These are phyloP conservation scores for Drosophila lowei DNA, from an alignment of 1,140 invertebrate species.

Conservation along the genomic window DNA sequence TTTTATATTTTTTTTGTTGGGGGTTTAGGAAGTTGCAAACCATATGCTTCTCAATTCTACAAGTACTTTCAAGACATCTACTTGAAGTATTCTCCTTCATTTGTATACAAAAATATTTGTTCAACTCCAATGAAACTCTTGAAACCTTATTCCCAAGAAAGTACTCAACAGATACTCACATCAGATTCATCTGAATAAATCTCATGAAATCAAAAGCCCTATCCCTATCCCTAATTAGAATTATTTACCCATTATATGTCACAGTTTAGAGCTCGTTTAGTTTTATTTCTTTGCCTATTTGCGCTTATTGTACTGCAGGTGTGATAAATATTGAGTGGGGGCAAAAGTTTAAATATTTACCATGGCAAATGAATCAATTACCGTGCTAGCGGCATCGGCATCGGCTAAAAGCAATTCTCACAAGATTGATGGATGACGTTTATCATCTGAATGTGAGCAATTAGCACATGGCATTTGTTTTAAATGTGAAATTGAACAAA, in stretches of 20 bases:
- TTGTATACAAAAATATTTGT: no score
- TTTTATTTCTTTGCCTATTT: conserved; percentile 14
- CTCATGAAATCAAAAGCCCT: background rate
- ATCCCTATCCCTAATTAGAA: no score
- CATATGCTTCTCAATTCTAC: no score
- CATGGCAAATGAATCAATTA: conserved; percentile 32
- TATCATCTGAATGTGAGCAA: conserved; percentile 48
- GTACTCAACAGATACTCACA: no score
- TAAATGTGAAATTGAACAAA: conserved; percentile 29
- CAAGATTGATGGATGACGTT: conserved; percentile 37
- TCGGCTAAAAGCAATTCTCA: background rate
- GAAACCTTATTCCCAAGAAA: no score
- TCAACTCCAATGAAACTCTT: no score
- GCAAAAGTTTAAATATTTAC: conserved; percentile 16
- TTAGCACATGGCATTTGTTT: conserved; percentile 35
- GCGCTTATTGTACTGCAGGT: no score
- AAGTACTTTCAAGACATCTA: no score
- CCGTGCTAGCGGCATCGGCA: background rate
- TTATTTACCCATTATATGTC: conserved; percentile 8
- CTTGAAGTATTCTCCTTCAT: no score
- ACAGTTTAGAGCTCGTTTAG: conserved; percentile 11
- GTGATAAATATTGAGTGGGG: conserved; percentile 23
- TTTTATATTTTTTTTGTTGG: no score
- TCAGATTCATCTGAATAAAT: no score
- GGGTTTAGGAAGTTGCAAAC: no score